Percentiles rank a stretch among this genome's conserved stretches.
Evolutionary conservation across 2,888 invertebrate species (phyloP).

Genomic region (Dendrolimus pini): DNA sequence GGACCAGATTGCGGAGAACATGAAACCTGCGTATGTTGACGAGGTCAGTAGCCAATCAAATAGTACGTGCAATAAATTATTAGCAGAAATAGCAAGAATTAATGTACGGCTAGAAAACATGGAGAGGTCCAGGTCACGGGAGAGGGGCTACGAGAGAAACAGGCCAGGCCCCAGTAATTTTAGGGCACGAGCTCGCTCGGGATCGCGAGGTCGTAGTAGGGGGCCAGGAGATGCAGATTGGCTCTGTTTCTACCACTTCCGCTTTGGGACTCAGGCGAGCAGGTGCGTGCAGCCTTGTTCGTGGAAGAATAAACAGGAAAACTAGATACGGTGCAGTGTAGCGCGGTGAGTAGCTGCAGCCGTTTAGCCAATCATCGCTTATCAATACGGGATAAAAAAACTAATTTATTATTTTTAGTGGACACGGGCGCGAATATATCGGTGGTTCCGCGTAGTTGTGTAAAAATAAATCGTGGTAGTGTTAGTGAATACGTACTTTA

Average conservation of each 20-base stretch:
- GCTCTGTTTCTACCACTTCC: conserved; percentile 6
- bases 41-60: neutral
- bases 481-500: conserved; percentile 10
- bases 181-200: no score
- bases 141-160: no score
- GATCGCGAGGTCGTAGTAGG: neutral
- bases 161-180: no score
- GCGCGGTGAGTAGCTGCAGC: conserved; percentile 2
- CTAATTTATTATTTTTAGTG: conserved; percentile 7
- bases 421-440: conserved; percentile 14
- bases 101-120: neutral
- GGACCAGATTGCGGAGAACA: neutral
- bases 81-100: conserved; percentile 1
- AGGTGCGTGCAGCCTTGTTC: conserved; percentile 7
- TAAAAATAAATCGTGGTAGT: no score
- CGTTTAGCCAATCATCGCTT: no score
- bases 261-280: neutral
- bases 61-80: neutral
- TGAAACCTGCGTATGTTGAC: neutral
- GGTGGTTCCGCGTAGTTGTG: conserved; percentile 5
- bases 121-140: neutral
- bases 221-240: neutral
- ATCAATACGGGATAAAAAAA: no score
- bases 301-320: conserved; percentile 11
- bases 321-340: conserved; percentile 8